These are phyloP conservation scores for Tribolium freemani DNA, from an alignment of 2,888 invertebrate species.

Conservation along the genomic window DNA sequence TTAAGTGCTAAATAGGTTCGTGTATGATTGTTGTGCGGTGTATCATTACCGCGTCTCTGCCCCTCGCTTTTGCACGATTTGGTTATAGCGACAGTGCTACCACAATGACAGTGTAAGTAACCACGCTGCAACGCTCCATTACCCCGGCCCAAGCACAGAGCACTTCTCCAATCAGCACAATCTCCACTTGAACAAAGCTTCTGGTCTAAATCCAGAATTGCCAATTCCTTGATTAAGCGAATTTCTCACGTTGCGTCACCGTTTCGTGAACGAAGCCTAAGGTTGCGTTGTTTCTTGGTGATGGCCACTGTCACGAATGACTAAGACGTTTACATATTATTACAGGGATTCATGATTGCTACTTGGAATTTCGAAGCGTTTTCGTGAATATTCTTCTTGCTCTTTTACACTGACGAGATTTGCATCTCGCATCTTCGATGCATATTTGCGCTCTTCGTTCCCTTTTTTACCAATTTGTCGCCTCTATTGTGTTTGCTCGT, in stretches of 20 bases:
- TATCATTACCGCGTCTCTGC: conserved; percentile 54
- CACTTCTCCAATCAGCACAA: conserved; percentile 23
- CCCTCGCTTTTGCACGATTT: conserved; percentile 54
- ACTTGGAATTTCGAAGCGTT: conserved; percentile 51
- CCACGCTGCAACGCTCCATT: conserved; percentile 51
- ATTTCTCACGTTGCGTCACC: conserved; percentile 44
- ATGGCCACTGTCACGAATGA: conserved; percentile 53
- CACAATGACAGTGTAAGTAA: conserved; percentile 51
- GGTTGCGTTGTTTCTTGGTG: conserved; percentile 45
- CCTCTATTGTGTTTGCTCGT: conserved; percentile 28
- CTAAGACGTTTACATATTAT: conserved; percentile 51
- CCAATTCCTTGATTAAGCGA: conserved; percentile 28
- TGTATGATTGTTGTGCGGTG: conserved; percentile 54
- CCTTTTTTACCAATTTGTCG: conserved; percentile 18
- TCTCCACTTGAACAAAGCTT: conserved; percentile 22
- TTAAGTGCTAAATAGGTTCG: conserved; percentile 58
- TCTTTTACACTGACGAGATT: conserved; percentile 31
- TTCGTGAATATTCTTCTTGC: conserved; percentile 48
- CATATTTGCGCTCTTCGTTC: neutral
- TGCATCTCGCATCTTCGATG: conserved; percentile 45
- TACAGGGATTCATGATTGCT: conserved; percentile 51
- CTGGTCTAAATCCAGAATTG: conserved; percentile 22
- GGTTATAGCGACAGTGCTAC: conserved; percentile 51
- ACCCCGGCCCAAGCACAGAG: conserved; percentile 35
- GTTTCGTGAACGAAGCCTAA: conserved; percentile 42